Percentiles rank a stretch among this genome's conserved stretches.
These are phyloP conservation scores for Myotis davidii DNA, from an alignment of 2,113 vertebrate species.

Conservation along the genomic window DNA sequence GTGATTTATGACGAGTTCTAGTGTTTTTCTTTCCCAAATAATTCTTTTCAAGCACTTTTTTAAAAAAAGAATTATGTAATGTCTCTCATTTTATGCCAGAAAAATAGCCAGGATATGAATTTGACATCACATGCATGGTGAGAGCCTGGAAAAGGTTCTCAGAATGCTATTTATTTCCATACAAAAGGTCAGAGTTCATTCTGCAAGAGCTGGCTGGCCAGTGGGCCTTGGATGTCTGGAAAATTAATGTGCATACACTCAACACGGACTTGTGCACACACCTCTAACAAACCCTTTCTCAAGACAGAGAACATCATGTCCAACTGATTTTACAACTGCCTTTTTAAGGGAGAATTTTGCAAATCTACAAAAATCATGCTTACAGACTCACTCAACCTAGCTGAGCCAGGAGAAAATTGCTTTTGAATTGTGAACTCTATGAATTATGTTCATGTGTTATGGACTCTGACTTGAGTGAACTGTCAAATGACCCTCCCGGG, in stretches of 20 bases:
- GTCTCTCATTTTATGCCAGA: constrained; percentile 51
- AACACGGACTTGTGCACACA: constrained; percentile 17
- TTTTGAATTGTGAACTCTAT: background rate
- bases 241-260: constrained; percentile 51
- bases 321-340: background rate
- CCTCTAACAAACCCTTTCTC: constrained; percentile 13
- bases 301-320: constrained; percentile 48
- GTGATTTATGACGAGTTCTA: constrained; percentile 58
- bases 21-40: constrained; percentile 63
- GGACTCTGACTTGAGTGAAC: background rate
- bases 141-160: constrained; percentile 48
- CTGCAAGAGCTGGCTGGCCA: background rate
- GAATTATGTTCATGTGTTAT: constrained; percentile 10
- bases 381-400: background rate
- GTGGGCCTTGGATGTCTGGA: constrained; percentile 34
- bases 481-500: background rate
- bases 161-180: constrained; percentile 51
- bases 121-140: constrained; percentile 57
- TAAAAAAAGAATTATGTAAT: constrained; percentile 56
- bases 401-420: background rate
- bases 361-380: background rate
- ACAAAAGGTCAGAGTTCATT: constrained; percentile 62
- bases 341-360: constrained; percentile 29
- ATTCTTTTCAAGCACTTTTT: constrained; percentile 50
- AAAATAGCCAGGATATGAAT: constrained; percentile 61